Percentiles rank a stretch among this genome's conserved stretches.
Conservation (phyloP, 2,797 vertebrate genomes). For the Myoxocephalus aenaeus region DNA sequence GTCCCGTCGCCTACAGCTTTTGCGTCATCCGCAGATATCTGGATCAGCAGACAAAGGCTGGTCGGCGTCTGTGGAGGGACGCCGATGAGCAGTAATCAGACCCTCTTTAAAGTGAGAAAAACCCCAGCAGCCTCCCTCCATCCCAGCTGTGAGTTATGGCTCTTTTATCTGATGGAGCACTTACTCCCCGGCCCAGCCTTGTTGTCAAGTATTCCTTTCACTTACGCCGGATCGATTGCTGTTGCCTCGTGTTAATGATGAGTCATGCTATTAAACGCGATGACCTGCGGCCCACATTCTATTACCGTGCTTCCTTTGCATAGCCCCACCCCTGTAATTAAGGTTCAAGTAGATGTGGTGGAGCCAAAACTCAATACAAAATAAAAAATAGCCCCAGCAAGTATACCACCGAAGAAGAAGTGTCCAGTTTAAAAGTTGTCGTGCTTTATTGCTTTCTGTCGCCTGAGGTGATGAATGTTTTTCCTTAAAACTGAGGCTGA, state of each 20-base stretch:
- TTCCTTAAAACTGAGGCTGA: constrained; percentile 54
- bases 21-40: background rate
- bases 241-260: constrained; percentile 77
- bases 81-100: constrained; percentile 64
- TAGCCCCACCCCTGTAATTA: constrained; percentile 59
- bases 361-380: constrained; percentile 54
- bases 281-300: constrained; percentile 68
- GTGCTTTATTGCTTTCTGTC: constrained; percentile 57
- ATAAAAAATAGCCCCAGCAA: constrained; percentile 49
- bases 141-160: constrained; percentile 57
- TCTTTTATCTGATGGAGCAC: constrained; percentile 69
- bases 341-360: constrained; percentile 53
- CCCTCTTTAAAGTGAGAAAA: constrained; percentile 41
- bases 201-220: constrained; percentile 75
- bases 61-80: constrained; percentile 13
- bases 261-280: constrained; percentile 79
- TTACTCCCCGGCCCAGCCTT: constrained; percentile 60
- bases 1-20: too few relatives aligned
- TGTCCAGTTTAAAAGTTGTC: constrained; percentile 53
- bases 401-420: constrained; percentile 15
- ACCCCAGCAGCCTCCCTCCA: constrained; percentile 26
- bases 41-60: constrained; percentile 15
- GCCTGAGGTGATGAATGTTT: constrained; percentile 58
- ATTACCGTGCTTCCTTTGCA: constrained; percentile 59
- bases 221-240: constrained; percentile 68